A percentile compares a stretch with the other conserved stretches of the same genome.
These are phyloP conservation scores for Rotaria sp. DNA, from an alignment of 2,888 invertebrate species.

Conservation along the genomic window DNA sequence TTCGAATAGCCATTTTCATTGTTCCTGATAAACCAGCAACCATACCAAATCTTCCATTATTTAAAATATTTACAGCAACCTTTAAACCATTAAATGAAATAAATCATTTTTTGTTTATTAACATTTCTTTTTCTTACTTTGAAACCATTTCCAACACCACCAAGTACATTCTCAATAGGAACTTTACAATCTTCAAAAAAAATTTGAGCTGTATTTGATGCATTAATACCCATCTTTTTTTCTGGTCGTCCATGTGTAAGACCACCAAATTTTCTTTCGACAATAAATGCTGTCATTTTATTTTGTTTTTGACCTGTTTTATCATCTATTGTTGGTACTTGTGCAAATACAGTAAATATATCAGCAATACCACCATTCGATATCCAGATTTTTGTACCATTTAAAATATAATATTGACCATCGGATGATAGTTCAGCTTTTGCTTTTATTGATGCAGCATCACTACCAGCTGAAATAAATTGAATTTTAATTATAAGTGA, in stretches of 20 bases:
- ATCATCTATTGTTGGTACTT: slow-evolving; percentile 53
- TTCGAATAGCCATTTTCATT: slow-evolving; percentile 75
- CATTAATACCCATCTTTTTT: slow-evolving; percentile 96
- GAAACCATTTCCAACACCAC: slow-evolving; percentile 54
- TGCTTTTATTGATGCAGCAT: slow-evolving; percentile 59
- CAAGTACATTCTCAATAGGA: slow-evolving; percentile 80
- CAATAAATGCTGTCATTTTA: slow-evolving; percentile 86
- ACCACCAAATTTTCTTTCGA: slow-evolving; percentile 85
- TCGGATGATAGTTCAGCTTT: slow-evolving; percentile 76
- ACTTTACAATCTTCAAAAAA: slow-evolving; percentile 86
- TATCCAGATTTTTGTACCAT: slow-evolving; percentile 98
- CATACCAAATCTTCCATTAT: slow-evolving; percentile 97
- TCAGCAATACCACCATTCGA: slow-evolving; percentile 89
- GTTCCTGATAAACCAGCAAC: slow-evolving; percentile 85
- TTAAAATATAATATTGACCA: slow-evolving; percentile 81
- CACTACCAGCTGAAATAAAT: slow-evolving; percentile 62
- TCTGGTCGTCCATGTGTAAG: slow-evolving; percentile 82
- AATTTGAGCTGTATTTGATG: slow-evolving; percentile 85
- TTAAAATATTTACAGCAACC: slow-evolving; percentile 91
- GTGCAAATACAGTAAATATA: slow-evolving; percentile 90
- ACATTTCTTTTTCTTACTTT: slow-evolving; percentile 22
- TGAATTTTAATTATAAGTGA: too few species aligned
- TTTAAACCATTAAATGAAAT: neutral
- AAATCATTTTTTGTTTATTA: neutral
- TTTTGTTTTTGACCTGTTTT: slow-evolving; percentile 57